Conservation (phyloP, 2,888 invertebrate genomes). For the Aleiodes alternator region DNA sequence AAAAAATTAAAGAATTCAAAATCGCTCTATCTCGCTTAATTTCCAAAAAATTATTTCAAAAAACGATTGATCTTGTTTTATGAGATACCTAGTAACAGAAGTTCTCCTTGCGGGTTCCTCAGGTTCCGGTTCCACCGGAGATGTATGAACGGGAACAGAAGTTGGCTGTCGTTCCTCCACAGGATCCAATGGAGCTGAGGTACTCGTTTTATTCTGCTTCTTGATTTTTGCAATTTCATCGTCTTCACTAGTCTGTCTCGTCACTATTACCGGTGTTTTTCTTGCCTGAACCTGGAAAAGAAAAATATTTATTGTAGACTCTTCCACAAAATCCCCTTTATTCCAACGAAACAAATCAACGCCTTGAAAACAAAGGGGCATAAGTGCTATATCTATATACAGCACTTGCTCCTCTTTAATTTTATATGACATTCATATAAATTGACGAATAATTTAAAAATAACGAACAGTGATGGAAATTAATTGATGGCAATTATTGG, state of each 20-base stretch:
- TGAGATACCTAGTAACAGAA: constrained; percentile 78
- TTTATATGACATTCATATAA: no score
- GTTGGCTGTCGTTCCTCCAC: constrained; percentile 73
- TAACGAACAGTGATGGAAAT: no score
- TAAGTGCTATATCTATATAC: no score
- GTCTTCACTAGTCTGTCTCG: constrained; percentile 90
- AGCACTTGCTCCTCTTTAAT: no score
- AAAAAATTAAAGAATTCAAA: no score
- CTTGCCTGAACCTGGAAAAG: constrained; percentile 66
- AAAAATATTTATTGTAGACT: no score
- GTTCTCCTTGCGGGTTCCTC: constrained; percentile 82
- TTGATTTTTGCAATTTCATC: constrained; percentile 93
- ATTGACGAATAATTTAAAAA: no score
- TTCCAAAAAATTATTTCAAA: not conserved
- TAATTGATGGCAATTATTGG: no score
- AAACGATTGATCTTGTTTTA: not conserved
- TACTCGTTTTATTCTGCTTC: constrained; percentile 87
- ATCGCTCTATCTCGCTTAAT: no score
- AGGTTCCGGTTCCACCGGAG: constrained; percentile 75
- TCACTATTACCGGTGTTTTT: constrained; percentile 77
- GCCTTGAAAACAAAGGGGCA: no score
- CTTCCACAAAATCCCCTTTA: no score
- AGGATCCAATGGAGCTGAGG: constrained; percentile 76
- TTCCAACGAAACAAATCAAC: no score
- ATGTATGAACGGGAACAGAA: constrained; percentile 65